Evolutionary conservation across 2,888 invertebrate genomes (phyloP).

Genomic region (Ceramica pisi): DNA sequence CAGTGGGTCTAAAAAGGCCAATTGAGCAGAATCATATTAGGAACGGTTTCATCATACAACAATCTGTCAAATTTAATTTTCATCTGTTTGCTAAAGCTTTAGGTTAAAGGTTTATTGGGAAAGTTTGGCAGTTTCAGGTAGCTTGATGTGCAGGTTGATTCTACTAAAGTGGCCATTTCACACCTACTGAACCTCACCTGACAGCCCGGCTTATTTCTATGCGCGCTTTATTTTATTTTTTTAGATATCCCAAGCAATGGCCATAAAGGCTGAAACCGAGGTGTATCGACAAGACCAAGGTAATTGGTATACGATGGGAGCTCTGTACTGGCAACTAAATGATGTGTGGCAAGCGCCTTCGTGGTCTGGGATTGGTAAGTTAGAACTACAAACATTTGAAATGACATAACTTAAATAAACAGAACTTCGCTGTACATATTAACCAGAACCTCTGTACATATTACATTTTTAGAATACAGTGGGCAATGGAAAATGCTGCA

Average conservation of each 20-base stretch:
- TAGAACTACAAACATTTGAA: background rate
- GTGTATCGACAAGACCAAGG: constrained; percentile 92
- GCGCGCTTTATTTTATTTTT: constrained; percentile 31
- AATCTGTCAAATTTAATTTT: too few species aligned
- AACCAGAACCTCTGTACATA: too few species aligned
- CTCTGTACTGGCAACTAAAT: constrained; percentile 99
- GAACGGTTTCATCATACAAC: too few species aligned
- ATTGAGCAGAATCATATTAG: too few species aligned
- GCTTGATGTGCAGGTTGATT: too few species aligned
- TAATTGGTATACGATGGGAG: constrained; percentile 96
- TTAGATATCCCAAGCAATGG: constrained; percentile 97
- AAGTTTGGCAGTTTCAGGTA: too few species aligned
- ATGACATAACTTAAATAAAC: background rate
- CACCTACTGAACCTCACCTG: too few species aligned
- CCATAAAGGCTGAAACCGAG: constrained; percentile 96
- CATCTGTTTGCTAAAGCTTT: too few species aligned
- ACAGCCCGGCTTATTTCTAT: background rate
- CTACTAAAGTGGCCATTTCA: too few species aligned
- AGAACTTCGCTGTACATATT: too few species aligned
- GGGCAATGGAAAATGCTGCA: constrained; percentile 97
- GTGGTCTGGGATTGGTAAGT: constrained; percentile 96
- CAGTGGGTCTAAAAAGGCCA: too few species aligned
- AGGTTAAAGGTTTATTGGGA: too few species aligned
- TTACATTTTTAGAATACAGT: constrained; percentile 91
- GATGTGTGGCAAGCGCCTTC: constrained; percentile 99